These are phyloP conservation scores for Aleadryas rufinucha DNA, from an alignment of 2,113 vertebrate genomes.

Conservation along the genomic window DNA sequence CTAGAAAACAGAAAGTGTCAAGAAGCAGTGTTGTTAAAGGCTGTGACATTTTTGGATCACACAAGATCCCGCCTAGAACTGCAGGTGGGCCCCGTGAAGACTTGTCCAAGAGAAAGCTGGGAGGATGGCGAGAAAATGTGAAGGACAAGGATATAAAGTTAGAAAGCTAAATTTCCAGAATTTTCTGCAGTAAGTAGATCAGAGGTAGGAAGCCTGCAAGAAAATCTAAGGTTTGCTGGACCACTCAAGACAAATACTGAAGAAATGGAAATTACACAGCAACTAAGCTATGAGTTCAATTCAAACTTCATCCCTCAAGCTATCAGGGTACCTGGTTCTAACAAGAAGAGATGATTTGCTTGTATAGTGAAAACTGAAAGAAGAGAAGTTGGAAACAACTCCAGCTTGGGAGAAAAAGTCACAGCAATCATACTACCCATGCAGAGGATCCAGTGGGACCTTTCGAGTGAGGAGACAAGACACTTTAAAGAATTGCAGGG, in stretches of 20 bases:
- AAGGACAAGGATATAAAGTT: background rate
- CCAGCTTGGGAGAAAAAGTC: background rate
- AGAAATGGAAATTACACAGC: background rate
- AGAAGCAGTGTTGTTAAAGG: background rate
- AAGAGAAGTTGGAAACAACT: background rate
- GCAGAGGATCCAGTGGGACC: background rate
- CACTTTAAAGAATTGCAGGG: background rate
- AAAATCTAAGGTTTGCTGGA: background rate
- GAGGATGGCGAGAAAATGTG: background rate
- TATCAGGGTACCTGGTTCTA: background rate
- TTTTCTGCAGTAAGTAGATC: background rate
- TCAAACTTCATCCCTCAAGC: background rate
- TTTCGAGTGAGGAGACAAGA: background rate
- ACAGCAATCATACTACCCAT: background rate
- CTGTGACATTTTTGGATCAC: background rate
- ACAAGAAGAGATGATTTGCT: background rate
- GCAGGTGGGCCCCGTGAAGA: background rate
- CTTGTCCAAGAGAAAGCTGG: background rate
- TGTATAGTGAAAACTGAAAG: background rate
- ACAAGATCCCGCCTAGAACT: background rate
- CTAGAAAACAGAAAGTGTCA: slow-evolving; percentile 2
- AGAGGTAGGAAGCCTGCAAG: background rate
- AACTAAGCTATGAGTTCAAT: background rate
- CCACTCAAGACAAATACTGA: background rate
- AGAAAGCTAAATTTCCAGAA: background rate